A percentile compares a stretch with the other conserved stretches of the same genome.
phyloP scores from a whole-genome alignment of 2,888 invertebrate genomes.

The Lithophane leautieri region DNA sequence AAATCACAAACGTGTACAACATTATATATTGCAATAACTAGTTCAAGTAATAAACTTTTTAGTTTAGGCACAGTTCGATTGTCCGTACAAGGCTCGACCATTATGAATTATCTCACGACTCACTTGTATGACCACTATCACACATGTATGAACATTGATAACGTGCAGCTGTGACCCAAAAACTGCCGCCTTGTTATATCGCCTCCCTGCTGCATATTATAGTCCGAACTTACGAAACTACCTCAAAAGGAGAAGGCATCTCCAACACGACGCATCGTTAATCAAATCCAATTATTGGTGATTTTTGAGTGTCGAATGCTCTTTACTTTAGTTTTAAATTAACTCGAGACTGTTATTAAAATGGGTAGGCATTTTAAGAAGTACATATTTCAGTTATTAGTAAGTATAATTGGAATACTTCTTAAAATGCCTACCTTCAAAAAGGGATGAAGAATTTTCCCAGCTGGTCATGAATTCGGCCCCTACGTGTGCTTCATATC shows the following conservation, averaged over 20 bases:
- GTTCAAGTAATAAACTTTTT: constrained; percentile 37
- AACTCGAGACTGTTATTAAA: constrained; percentile 16
- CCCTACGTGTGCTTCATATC: not conserved
- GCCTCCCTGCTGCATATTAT: constrained; percentile 58
- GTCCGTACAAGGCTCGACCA: constrained; percentile 74
- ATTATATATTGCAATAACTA: constrained; percentile 39
- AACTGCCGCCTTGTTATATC: constrained; percentile 73
- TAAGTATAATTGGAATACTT: too few species aligned
- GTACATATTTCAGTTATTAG: too few species aligned
- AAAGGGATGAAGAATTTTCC: not conserved
- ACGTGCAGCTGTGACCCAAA: constrained; percentile 89
- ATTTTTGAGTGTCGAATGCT: constrained; percentile 1
- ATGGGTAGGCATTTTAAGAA: constrained; percentile 2
- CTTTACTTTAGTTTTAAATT: constrained; percentile 7
- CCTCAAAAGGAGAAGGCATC: constrained; percentile 61
- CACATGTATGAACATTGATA: constrained; percentile 78
- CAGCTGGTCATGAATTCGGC: not conserved
- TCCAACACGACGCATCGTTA: constrained; percentile 18
- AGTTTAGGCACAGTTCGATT: constrained; percentile 56
- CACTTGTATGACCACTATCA: constrained; percentile 76
- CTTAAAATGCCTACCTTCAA: not conserved
- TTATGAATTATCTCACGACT: constrained; percentile 77
- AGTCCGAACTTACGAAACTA: constrained; percentile 59
- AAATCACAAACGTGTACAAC: constrained; percentile 38
- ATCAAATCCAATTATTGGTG: constrained; percentile 35